Evolutionary conservation across 2,113 vertebrate species (phyloP).

Genomic region (Madoqua kirkii): DNA sequence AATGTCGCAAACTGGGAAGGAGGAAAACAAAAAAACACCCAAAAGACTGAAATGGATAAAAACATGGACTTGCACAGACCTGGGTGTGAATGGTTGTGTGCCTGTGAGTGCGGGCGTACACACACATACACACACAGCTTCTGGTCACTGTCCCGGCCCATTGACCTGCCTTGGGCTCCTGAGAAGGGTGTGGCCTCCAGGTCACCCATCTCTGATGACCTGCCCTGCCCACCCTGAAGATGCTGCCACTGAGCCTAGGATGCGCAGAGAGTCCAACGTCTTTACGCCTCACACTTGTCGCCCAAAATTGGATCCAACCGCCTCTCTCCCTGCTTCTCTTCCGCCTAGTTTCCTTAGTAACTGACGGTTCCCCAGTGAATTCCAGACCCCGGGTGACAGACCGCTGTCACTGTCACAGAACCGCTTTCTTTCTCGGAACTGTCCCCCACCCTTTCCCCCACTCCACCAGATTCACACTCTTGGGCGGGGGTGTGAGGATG

Average conservation of each 20-base stretch:
- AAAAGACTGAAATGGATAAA: not conserved
- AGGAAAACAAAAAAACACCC: slow-evolving; percentile 1
- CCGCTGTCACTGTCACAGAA: slow-evolving; percentile 60
- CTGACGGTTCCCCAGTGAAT: slow-evolving; percentile 70
- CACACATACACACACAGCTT: not conserved
- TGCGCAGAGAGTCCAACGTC: not conserved
- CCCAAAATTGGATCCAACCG: slow-evolving; percentile 66
- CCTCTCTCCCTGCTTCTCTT: slow-evolving; percentile 43
- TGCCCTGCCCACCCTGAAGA: not conserved
- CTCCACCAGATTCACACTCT: slow-evolving; percentile 15
- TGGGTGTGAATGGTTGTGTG: accelerated
- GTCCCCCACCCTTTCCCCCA: not conserved
- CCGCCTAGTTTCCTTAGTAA: slow-evolving; percentile 72
- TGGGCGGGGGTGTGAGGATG: not conserved
- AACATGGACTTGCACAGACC: accelerated
- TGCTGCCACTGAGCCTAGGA: not conserved
- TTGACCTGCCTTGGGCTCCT: not conserved
- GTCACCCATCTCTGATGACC: not conserved
- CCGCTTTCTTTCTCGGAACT: not conserved
- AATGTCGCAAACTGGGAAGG: not conserved
- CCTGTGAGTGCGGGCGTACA: not conserved
- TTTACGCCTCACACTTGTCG: slow-evolving; percentile 43
- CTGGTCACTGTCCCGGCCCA: not conserved
- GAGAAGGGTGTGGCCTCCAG: not conserved
- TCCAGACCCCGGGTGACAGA: slow-evolving; percentile 72